Evolutionary conservation across 2,797 vertebrate species (phyloP).

Genomic region (Melanotaenia boesemani): DNA sequence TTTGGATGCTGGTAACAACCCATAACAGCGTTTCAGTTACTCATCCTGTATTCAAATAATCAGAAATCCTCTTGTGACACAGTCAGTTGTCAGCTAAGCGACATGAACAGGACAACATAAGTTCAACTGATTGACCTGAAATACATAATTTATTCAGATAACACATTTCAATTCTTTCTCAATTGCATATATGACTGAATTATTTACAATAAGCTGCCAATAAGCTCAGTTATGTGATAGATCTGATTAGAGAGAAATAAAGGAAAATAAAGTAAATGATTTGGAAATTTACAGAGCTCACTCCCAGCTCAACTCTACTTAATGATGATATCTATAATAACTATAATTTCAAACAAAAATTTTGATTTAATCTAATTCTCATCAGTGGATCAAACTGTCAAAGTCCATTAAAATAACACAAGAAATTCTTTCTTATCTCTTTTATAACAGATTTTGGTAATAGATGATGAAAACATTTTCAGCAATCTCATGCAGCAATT

Average conservation of each 20-base stretch:
- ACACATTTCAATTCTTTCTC: not conserved
- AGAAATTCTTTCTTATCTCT: slow-evolving; percentile 11
- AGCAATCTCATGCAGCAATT: slow-evolving; percentile 28
- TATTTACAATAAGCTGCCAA: too few species aligned
- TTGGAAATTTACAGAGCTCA: too few species aligned
- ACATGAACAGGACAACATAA: not conserved
- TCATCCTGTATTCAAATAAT: too few species aligned
- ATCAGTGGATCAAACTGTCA: not conserved
- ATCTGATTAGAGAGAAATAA: too few species aligned
- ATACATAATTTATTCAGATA: not conserved
- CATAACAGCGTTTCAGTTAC: too few species aligned
- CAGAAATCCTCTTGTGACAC: not conserved
- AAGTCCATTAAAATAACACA: slow-evolving; percentile 4
- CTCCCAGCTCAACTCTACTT: too few species aligned
- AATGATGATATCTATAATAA: not conserved
- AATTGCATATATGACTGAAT: not conserved
- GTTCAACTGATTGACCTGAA: not conserved
- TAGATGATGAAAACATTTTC: slow-evolving; percentile 39
- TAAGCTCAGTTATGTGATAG: too few species aligned
- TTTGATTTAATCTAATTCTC: not conserved
- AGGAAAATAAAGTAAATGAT: too few species aligned
- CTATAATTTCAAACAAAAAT: slow-evolving; percentile 8
- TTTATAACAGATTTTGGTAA: slow-evolving; percentile 27
- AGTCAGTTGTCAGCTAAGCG: not conserved
- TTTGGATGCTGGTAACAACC: too few species aligned